Conservation (phyloP, 2,888 invertebrate genomes). For the Leptinotarsa rubiginosa region DNA sequence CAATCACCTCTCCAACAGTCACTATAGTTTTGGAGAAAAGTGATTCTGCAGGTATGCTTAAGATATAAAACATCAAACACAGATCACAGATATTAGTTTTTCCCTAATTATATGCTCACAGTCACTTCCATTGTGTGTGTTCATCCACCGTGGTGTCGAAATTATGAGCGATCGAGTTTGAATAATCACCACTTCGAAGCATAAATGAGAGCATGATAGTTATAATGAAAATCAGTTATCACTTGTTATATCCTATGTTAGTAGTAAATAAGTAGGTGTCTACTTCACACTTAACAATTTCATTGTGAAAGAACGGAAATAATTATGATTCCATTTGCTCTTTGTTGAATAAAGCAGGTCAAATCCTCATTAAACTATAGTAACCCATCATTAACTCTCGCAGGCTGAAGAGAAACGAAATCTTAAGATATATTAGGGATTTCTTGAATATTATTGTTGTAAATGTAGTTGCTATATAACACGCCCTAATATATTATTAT, state of each 20-base stretch:
- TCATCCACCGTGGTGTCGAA: slow-evolving; percentile 1
- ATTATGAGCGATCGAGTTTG: slow-evolving; percentile 9
- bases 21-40: background rate
- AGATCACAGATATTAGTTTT: background rate
- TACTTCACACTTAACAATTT: background rate
- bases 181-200: background rate
- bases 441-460: background rate
- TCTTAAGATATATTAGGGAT: background rate
- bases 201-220: background rate
- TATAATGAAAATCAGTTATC: slow-evolving; percentile 26
- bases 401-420: background rate
- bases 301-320: slow-evolving; percentile 23
- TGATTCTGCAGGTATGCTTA: too few relatives aligned
- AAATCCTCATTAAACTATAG: slow-evolving; percentile 10
- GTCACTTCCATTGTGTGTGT: slow-evolving; percentile 1
- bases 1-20: background rate
- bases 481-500: too few relatives aligned
- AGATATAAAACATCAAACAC: background rate
- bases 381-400: slow-evolving; percentile 6
- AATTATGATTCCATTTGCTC: slow-evolving; percentile 15
- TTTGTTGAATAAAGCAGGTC: slow-evolving; percentile 18
- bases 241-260: background rate
- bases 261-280: slow-evolving; percentile 13
- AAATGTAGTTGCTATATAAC: too few relatives aligned
- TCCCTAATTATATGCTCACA: background rate